A percentile compares a stretch with the other conserved stretches of the same genome.
phyloP scores from a whole-genome alignment of 2,113 vertebrate genomes.

The Ammodytes dubius region DNA sequence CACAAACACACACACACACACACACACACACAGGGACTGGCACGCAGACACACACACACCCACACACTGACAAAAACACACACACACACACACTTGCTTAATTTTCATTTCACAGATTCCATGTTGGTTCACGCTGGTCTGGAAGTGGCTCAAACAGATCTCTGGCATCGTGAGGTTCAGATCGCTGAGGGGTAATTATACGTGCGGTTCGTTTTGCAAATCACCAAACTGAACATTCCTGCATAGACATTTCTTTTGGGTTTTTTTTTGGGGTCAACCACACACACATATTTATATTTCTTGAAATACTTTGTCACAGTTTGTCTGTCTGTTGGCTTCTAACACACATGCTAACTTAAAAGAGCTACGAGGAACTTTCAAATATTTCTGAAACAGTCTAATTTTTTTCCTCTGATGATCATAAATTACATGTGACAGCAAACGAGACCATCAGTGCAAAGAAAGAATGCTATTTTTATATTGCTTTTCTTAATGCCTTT shows the following conservation, averaged over 20 bases:
- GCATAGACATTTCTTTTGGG: constrained; percentile 40
- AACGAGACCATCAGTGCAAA: too few species aligned
- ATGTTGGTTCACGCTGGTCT: constrained; percentile 62
- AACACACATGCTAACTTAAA: background rate
- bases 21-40: too few species aligned
- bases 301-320: constrained; percentile 50
- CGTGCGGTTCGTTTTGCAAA: constrained; percentile 71
- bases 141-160: constrained; percentile 75
- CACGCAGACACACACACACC: too few species aligned
- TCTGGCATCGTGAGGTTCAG: constrained; percentile 77
- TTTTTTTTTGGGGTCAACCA: constrained; percentile 60
- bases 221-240: constrained; percentile 76
- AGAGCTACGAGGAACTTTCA: too few species aligned
- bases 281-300: constrained; percentile 53
- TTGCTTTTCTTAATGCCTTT: too few species aligned
- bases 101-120: constrained; percentile 58
- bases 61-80: too few species aligned
- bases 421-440: too few species aligned
- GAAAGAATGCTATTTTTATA: too few species aligned
- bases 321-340: constrained; percentile 29
- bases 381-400: too few species aligned
- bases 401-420: too few species aligned
- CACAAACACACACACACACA: too few species aligned
- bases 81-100: too few species aligned
- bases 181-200: constrained; percentile 77